Percentiles rank a stretch among this genome's conserved stretches.
phyloP scores from a whole-genome alignment of 2,888 invertebrate species.

The Platycnemis pennipes region DNA sequence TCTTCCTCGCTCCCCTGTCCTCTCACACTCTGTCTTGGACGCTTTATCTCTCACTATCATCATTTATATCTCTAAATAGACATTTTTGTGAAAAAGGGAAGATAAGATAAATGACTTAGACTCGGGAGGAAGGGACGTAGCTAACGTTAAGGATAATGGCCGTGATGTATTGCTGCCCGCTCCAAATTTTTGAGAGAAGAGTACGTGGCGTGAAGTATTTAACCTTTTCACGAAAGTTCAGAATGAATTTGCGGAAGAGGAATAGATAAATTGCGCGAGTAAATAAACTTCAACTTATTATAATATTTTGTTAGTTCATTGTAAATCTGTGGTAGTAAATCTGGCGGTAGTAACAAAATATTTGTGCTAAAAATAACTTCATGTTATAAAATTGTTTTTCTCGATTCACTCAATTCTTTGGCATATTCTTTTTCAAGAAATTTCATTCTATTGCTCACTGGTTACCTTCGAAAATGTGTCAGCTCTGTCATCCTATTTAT shows the following conservation, averaged over 20 bases:
- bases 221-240: background rate
- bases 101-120: background rate
- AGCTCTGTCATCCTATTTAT: no score
- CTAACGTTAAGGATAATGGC: background rate
- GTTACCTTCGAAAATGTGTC: no score
- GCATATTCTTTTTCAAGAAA: no score
- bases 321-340: no score
- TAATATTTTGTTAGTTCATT: no score
- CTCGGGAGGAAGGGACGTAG: background rate
- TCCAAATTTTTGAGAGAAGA: background rate
- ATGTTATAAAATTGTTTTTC: no score
- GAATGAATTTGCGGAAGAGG: background rate
- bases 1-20: background rate
- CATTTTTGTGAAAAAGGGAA: constrained; percentile 15
- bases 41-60: constrained; percentile 12
- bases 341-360: no score
- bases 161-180: background rate
- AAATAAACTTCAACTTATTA: no score
- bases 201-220: background rate
- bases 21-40: background rate
- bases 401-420: no score
- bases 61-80: constrained; percentile 32
- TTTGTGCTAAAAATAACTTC: no score
- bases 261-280: background rate
- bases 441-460: no score